Evolutionary conservation across 2,888 invertebrate species (phyloP).

Genomic region (Melolontha melolontha): DNA sequence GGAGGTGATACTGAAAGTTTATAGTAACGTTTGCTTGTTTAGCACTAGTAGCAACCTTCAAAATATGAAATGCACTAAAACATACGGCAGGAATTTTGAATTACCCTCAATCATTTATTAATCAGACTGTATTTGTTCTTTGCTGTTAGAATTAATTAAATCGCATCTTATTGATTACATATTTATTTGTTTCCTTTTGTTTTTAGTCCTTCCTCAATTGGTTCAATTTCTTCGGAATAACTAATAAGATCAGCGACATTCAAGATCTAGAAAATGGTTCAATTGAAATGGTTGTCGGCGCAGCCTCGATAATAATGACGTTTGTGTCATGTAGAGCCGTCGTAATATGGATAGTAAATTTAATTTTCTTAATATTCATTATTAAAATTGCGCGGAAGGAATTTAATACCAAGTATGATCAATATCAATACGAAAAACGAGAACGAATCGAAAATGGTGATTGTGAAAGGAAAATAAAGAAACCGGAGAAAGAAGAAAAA

Average conservation of each 20-base stretch:
- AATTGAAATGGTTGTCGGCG: slow-evolving; percentile 46
- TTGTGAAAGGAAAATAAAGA: slow-evolving; percentile 13
- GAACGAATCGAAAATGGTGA: too few relatives aligned
- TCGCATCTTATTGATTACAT: too few relatives aligned
- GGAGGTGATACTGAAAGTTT: too few relatives aligned
- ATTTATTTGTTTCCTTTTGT: neutral
- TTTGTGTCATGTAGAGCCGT: slow-evolving; percentile 51
- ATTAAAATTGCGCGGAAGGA: slow-evolving; percentile 46
- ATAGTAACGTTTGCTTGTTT: too few relatives aligned
- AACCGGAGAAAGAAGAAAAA: slow-evolving; percentile 22
- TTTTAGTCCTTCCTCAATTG: slow-evolving; percentile 54
- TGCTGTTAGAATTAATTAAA: too few relatives aligned
- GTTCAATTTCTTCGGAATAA: slow-evolving; percentile 54
- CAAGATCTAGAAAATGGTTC: slow-evolving; percentile 46
- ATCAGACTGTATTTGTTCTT: too few relatives aligned
- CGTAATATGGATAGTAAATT: slow-evolving; percentile 55
- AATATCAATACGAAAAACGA: too few relatives aligned
- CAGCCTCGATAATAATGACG: slow-evolving; percentile 51
- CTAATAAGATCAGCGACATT: slow-evolving; percentile 51
- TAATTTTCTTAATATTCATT: slow-evolving; percentile 53
- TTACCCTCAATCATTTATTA: too few relatives aligned
- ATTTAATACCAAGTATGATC: slow-evolving; percentile 41
- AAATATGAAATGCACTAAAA: too few relatives aligned
- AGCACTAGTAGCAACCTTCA: too few relatives aligned
- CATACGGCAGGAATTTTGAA: too few relatives aligned